These are phyloP conservation scores for Parapristionchus giblindavisi DNA, from an alignment of 2,888 invertebrate species.

Conservation along the genomic window DNA sequence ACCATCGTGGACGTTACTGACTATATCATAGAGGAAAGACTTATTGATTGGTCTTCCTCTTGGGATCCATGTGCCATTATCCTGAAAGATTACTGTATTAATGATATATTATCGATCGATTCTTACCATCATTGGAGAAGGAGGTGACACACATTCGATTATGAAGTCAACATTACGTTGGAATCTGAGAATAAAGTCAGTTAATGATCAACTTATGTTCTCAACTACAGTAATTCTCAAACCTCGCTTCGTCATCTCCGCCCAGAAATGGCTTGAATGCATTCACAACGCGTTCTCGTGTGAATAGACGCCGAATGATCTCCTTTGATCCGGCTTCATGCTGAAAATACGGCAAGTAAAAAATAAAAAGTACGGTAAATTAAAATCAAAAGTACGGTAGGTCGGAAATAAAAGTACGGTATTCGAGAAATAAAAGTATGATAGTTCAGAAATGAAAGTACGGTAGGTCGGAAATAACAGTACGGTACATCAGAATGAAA, in stretches of 20 bases:
- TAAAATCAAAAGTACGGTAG: neutral
- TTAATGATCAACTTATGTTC: neutral
- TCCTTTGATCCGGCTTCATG: slow-evolving; percentile 74
- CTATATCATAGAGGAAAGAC: slow-evolving; percentile 75
- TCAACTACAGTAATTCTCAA: neutral
- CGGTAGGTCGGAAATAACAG: neutral
- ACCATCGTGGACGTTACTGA: slow-evolving; percentile 61
- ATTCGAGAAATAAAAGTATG: neutral
- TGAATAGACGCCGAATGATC: slow-evolving; percentile 73
- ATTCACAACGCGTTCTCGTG: slow-evolving; percentile 62
- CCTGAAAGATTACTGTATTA: no score
- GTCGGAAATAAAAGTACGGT: neutral
- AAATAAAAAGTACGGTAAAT: neutral
- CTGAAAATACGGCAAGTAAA: slow-evolving; percentile 65
- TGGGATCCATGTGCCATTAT: slow-evolving; percentile 49
- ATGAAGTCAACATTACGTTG: slow-evolving; percentile 16
- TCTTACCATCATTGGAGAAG: slow-evolving; percentile 16
- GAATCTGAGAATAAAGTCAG: slow-evolving; percentile 10
- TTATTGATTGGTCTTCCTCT: slow-evolving; percentile 67
- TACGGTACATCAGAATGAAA: neutral
- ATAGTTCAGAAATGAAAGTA: neutral
- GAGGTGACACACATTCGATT: slow-evolving; percentile 24
- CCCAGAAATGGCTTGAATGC: slow-evolving; percentile 68
- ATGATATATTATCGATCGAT: no score
- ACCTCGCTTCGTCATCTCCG: slow-evolving; percentile 63